Conservation (phyloP, 37 sponge, comb jelly and placozoan genomes). For the Axinella damicornis region DNA sequence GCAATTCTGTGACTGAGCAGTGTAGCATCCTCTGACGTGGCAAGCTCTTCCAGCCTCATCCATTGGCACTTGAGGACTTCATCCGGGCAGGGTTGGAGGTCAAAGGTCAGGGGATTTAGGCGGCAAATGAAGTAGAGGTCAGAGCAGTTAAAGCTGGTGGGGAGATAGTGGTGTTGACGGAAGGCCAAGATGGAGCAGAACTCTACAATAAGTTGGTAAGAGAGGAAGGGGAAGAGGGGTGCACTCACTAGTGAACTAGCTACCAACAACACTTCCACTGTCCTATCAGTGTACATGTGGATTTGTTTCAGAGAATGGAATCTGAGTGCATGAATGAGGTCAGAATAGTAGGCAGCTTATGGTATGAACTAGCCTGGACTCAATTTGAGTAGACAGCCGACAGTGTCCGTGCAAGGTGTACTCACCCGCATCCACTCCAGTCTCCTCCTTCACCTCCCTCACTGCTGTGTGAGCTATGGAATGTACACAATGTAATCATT, state of each 20-base stretch:
- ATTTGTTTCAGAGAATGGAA: too few relatives aligned
- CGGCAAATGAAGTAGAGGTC: slow-evolving; percentile 87
- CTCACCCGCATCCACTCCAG: slow-evolving; percentile 81
- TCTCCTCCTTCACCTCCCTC: slow-evolving; percentile 87
- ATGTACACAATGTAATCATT: too few relatives aligned
- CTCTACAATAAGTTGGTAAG: slow-evolving; percentile 33
- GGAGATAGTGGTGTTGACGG: slow-evolving; percentile 81
- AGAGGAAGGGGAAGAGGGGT: not conserved
- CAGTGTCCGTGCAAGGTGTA: too few relatives aligned
- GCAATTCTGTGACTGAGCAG: slow-evolving; percentile 39
- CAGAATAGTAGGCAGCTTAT: too few relatives aligned
- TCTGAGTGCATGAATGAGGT: too few relatives aligned
- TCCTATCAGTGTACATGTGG: not conserved
- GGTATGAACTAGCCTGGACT: too few relatives aligned
- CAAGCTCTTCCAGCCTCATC: slow-evolving; percentile 68
- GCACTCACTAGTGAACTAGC: too few relatives aligned
- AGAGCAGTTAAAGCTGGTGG: slow-evolving; percentile 60
- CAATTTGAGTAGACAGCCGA: too few relatives aligned
- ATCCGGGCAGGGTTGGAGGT: slow-evolving; percentile 66
- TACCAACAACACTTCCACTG: too few relatives aligned
- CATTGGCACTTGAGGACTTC: slow-evolving; percentile 81
- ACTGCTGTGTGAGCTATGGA: slow-evolving; percentile 74
- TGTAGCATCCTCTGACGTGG: slow-evolving; percentile 42
- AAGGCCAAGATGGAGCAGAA: slow-evolving; percentile 78
- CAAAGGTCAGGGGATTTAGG: slow-evolving; percentile 66